Base-by-base conservation (phyloP, 1,140 invertebrate species). In the Drosophila lowei region DNA sequence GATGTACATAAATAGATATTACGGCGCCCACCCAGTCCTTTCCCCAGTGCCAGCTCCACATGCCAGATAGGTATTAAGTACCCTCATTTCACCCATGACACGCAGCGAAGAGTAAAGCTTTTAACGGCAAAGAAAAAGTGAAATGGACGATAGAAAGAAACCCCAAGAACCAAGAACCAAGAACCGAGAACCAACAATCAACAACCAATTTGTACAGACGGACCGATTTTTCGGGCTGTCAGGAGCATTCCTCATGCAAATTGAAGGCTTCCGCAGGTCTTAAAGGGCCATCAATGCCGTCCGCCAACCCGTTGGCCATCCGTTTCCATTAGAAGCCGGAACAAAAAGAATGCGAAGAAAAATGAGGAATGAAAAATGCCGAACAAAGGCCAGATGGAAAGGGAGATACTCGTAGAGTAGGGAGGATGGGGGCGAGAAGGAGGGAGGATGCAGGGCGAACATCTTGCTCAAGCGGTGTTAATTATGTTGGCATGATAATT, bases 401-500 rank as follows among this genome's bases (percentile, higher is more conserved):
- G 34, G 34, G 23, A 28, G 48, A 52, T 42, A 48, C 34, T 38
- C 3, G 34, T 38, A 38, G 18, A 52, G 16, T n/a, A n/a, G n/a
- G n/a, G n/a, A n/a, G n/a, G n/a, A 3, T 23, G 13, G 8, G 30
- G 6, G 15, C 18, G 18, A 16, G 52, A 7, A 8, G 9, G 2
- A 7, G n/a, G 11, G 3, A 11, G 18, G 11, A 42, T 18, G 21
- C n/a, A 21, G 42, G 48, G 49, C 46, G 59, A 41, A 47, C 42
- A 42, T 43, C 68, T 63, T 58, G 41, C 55, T 68, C 74, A 53
- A 72, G 61, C 66, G 58, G 65, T 88, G 83, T 86, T 88, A 88
- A 83, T 88, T 86, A 86, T 83, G 72, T 70, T 83, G 83, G 77
- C 83, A 83, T 59, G 70, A 86, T 86, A 86, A 86, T 88, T 86